phyloP scores from a whole-genome alignment of 1,140 invertebrate species.

The Chironomus tepperi region DNA sequence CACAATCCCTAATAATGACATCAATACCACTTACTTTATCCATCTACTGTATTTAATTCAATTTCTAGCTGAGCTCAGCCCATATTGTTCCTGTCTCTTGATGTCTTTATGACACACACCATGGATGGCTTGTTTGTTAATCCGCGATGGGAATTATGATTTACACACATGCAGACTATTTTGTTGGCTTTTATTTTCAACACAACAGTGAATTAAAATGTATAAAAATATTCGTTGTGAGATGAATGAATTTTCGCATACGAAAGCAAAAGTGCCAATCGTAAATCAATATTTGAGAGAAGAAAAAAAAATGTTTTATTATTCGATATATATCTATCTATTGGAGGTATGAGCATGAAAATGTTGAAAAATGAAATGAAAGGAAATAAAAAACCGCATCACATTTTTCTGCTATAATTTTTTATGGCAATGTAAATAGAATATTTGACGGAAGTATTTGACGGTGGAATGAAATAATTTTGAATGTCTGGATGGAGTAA shows the following conservation, averaged over 20 bases:
- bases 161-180: neutral
- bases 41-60: too few relatives aligned
- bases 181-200: neutral
- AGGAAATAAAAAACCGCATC: neutral
- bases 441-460: too few relatives aligned
- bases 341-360: too few relatives aligned
- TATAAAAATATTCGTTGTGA: neutral
- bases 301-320: too few relatives aligned
- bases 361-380: neutral
- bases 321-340: too few relatives aligned
- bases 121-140: neutral
- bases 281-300: neutral
- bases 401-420: neutral
- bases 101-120: neutral
- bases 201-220: neutral
- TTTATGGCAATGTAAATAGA: too few relatives aligned
- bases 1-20: too few relatives aligned
- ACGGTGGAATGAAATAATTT: too few relatives aligned
- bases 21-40: too few relatives aligned
- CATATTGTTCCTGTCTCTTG: neutral
- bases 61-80: neutral
- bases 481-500: too few relatives aligned
- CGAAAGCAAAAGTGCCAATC: neutral
- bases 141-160: constrained; percentile 12
- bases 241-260: too few relatives aligned